Conservation (phyloP, 2,888 invertebrate genomes). For the Chloroclystis v-ata region DNA sequence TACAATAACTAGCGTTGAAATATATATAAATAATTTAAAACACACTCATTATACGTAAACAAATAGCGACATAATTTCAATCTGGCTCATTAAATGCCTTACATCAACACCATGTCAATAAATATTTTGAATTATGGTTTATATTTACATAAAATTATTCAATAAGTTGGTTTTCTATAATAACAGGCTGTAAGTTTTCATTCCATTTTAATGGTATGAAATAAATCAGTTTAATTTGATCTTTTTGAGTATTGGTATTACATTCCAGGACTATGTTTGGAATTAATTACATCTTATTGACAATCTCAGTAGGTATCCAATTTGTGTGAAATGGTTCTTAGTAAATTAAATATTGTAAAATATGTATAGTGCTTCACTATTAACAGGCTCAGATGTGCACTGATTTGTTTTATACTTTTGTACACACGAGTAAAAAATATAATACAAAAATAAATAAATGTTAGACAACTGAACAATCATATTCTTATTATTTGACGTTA, state of each 20-base stretch:
- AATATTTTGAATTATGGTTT: conserved; percentile 33
- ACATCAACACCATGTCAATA: conserved; percentile 35
- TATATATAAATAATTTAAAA: not conserved
- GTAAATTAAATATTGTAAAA: too few species aligned
- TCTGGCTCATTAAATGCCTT: conserved; percentile 9
- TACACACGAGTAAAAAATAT: too few species aligned
- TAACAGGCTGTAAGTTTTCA: conserved; percentile 10
- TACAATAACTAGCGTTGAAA: too few species aligned
- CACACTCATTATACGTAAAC: not conserved
- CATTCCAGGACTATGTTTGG: not conserved
- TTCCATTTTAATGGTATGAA: conserved; percentile 8
- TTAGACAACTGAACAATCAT: too few species aligned
- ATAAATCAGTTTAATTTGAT: conserved; percentile 7
- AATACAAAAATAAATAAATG: too few species aligned
- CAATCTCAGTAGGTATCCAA: too few species aligned
- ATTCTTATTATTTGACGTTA: not conserved
- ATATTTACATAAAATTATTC: conserved; percentile 36
- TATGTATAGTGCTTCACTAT: too few species aligned
- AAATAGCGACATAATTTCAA: not conserved
- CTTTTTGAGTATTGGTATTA: conserved; percentile 2
- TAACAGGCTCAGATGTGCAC: too few species aligned
- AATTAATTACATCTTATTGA: too few species aligned
- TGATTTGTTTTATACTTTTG: too few species aligned
- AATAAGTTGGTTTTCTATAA: conserved; percentile 26
- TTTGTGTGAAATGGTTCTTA: too few species aligned